phyloP scores from a whole-genome alignment of 2,797 vertebrate species.

The Ceryle rudis region DNA sequence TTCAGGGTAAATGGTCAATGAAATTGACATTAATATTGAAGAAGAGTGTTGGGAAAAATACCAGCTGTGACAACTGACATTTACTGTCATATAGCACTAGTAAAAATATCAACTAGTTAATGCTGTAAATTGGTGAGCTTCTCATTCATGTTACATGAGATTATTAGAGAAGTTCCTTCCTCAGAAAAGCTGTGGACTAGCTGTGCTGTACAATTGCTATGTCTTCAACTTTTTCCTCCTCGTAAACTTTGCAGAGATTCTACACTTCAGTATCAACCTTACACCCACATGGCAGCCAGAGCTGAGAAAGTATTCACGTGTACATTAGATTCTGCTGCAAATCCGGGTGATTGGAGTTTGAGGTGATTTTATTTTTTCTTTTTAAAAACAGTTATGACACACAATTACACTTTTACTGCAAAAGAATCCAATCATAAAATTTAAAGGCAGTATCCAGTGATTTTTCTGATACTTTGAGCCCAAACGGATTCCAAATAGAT shows the following conservation, averaged over 20 bases:
- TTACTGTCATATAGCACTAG: not conserved
- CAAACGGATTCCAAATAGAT: not conserved
- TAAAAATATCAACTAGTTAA: not conserved
- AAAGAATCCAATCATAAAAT: not conserved
- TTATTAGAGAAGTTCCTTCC: not conserved
- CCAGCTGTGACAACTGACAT: not conserved
- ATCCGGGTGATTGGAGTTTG: not conserved
- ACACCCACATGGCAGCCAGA: not conserved
- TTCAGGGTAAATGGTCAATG: not conserved
- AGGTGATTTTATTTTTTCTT: not conserved
- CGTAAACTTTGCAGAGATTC: not conserved
- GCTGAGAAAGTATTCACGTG: not conserved
- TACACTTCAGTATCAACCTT: not conserved
- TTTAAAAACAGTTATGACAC: not conserved
- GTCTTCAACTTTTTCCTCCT: not conserved
- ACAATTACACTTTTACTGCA: not conserved
- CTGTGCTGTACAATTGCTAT: not conserved
- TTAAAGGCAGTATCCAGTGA: not conserved
- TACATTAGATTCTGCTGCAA: not conserved
- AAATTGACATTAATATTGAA: not conserved
- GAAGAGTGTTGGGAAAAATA: not conserved
- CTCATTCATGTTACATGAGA: not conserved
- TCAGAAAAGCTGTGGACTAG: not conserved
- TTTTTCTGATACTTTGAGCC: not conserved
- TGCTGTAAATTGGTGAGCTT: not conserved